A percentile compares a stretch with the other conserved stretches of the same genome.
Evolutionary conservation across 2,113 vertebrate genomes (phyloP).

Genomic region (Stegastes partitus): DNA sequence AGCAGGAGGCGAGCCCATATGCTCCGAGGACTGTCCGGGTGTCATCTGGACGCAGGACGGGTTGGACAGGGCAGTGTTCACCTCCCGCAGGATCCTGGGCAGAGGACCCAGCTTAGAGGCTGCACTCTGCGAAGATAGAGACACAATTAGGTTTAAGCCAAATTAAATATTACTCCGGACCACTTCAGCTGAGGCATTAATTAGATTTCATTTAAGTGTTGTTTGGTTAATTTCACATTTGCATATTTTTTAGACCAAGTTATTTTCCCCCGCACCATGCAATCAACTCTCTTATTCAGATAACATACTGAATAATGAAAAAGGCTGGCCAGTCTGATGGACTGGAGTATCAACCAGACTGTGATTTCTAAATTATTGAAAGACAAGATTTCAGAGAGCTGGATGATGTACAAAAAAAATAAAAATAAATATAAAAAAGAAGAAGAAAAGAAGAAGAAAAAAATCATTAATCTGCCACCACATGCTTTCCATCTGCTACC

Average conservation of each 20-base stretch:
- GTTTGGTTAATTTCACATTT: slow-evolving; percentile 27
- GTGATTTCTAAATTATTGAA: slow-evolving; percentile 67
- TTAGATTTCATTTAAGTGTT: slow-evolving; percentile 19
- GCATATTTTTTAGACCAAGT: slow-evolving; percentile 31
- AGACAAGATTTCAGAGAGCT: slow-evolving; percentile 31
- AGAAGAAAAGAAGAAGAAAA: not conserved
- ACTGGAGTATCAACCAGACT: slow-evolving; percentile 34
- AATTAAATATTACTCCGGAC: slow-evolving; percentile 14
- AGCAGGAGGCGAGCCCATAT: slow-evolving; percentile 85
- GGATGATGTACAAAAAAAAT: not conserved
- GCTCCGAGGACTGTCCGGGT: slow-evolving; percentile 83
- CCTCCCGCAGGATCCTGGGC: slow-evolving; percentile 94
- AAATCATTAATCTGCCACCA: slow-evolving; percentile 31
- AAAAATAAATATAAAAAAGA: too few relatives aligned
- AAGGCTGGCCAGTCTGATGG: slow-evolving; percentile 27
- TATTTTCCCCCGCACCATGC: slow-evolving; percentile 17
- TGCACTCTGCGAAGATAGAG: slow-evolving; percentile 82
- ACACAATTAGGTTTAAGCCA: slow-evolving; percentile 2
- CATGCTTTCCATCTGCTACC: slow-evolving; percentile 55
- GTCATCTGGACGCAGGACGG: slow-evolving; percentile 88
- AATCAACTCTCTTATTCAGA: slow-evolving; percentile 47
- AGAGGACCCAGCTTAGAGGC: slow-evolving; percentile 94
- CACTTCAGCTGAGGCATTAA: not conserved
- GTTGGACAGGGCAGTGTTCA: slow-evolving; percentile 91
- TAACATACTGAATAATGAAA: slow-evolving; percentile 65